A percentile compares a stretch with the other conserved stretches of the same genome.
These are phyloP conservation scores for Pipra filicauda DNA, from an alignment of 2,113 vertebrate species.

Conservation along the genomic window DNA sequence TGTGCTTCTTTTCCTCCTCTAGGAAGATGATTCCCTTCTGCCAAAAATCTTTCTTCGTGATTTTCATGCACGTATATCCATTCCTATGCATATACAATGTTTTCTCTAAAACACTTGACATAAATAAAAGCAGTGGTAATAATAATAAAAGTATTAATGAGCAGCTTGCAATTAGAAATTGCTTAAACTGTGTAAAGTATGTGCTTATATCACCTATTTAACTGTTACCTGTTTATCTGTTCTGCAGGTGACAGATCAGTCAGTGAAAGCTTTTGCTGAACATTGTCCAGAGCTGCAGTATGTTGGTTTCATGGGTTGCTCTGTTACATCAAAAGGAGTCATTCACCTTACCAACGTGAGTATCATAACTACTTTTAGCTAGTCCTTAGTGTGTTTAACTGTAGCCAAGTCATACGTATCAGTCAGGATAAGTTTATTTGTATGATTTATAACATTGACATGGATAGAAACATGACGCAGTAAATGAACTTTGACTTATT, in stretches of 20 bases:
- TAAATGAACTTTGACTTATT: neutral
- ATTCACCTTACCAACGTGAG: slow-evolving; percentile 97
- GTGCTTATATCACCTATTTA: neutral
- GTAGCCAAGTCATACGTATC: neutral
- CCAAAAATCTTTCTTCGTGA: neutral
- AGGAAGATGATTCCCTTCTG: neutral
- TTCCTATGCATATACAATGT: neutral
- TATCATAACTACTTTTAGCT: neutral
- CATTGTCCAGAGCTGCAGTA: slow-evolving; percentile 94
- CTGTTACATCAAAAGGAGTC: slow-evolving; percentile 95
- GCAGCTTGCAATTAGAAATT: neutral
- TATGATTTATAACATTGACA: neutral
- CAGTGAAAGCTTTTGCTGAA: slow-evolving; percentile 92
- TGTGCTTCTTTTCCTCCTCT: neutral
- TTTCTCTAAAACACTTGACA: neutral
- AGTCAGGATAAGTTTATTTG: neutral
- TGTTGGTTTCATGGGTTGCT: slow-evolving; percentile 99
- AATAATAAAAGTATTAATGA: neutral
- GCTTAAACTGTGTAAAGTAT: neutral
- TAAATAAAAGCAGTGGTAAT: neutral
- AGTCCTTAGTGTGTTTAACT: neutral
- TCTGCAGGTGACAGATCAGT: slow-evolving; percentile 90
- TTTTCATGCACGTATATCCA: neutral
- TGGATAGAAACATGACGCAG: neutral
- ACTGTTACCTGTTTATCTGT: neutral